These are phyloP conservation scores for Macropus fuliginosus DNA, from an alignment of 2,797 vertebrate species.

Conservation along the genomic window DNA sequence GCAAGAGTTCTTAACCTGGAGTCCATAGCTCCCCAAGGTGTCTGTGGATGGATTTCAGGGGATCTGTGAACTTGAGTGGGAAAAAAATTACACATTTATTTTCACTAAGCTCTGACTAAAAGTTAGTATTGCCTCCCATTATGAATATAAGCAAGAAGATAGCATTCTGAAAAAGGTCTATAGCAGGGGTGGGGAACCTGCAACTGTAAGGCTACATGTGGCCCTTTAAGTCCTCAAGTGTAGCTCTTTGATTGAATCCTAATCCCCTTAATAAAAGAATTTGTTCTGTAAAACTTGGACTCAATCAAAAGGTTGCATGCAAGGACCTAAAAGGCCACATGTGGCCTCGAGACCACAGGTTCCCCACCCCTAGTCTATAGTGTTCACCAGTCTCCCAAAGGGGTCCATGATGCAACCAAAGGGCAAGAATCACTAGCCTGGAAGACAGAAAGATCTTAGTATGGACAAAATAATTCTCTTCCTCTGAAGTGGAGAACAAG, in stretches of 20 bases:
- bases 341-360: no score
- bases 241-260: no score
- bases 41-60: not conserved
- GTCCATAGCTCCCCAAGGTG: not conserved
- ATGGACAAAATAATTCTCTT: not conserved
- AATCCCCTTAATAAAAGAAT: no score
- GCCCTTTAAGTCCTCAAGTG: no score
- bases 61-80: not conserved
- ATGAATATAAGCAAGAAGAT: not conserved
- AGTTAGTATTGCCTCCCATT: not conserved
- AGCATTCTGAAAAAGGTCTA: not conserved
- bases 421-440: not conserved
- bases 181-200: no score
- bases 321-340: no score
- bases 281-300: no score
- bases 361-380: not conserved
- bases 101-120: not conserved
- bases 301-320: no score
- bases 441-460: not conserved
- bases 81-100: not conserved
- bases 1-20: not conserved
- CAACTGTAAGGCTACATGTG: no score
- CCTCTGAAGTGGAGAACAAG: not conserved
- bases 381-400: not conserved
- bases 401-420: not conserved